Evolutionary conservation across 2,797 vertebrate genomes (phyloP).

Genomic region (Semaprochilodus insignis): DNA sequence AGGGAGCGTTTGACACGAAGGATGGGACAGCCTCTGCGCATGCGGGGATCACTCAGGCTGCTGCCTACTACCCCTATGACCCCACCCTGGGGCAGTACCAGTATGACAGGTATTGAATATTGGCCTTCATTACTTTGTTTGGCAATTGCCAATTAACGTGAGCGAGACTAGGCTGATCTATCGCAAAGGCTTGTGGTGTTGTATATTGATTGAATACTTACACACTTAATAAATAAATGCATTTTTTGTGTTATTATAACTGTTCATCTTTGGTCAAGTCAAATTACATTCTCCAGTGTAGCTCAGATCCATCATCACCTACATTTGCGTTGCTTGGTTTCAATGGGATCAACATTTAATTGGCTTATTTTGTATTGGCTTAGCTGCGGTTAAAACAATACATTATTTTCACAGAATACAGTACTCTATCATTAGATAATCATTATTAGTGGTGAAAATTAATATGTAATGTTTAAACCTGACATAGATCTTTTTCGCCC

Average conservation of each 20-base stretch:
- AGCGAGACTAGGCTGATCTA: slow-evolving; percentile 8
- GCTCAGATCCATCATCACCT: background rate
- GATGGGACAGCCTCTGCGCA: slow-evolving; percentile 91
- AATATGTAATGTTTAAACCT: background rate
- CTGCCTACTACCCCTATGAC: slow-evolving; percentile 95
- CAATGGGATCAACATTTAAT: background rate
- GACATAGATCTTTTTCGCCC: too few species aligned
- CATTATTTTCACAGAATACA: background rate
- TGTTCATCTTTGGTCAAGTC: background rate
- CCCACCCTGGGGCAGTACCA: slow-evolving; percentile 94
- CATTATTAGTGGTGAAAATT: background rate
- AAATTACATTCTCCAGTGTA: background rate
- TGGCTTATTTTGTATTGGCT: too few species aligned
- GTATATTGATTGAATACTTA: slow-evolving; percentile 33
- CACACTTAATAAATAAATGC: background rate
- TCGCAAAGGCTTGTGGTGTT: slow-evolving; percentile 2
- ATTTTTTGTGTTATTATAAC: background rate
- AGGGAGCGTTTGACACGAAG: slow-evolving; percentile 95
- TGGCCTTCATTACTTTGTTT: slow-evolving; percentile 15
- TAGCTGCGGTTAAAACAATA: too few species aligned
- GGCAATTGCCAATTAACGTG: slow-evolving; percentile 38
- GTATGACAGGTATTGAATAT: slow-evolving; percentile 84
- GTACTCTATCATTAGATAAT: background rate
- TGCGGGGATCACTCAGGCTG: slow-evolving; percentile 89
- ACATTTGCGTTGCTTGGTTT: background rate